phyloP scores from a whole-genome alignment of 2,113 vertebrate genomes.

The Tretioscincus oriximinensis region DNA sequence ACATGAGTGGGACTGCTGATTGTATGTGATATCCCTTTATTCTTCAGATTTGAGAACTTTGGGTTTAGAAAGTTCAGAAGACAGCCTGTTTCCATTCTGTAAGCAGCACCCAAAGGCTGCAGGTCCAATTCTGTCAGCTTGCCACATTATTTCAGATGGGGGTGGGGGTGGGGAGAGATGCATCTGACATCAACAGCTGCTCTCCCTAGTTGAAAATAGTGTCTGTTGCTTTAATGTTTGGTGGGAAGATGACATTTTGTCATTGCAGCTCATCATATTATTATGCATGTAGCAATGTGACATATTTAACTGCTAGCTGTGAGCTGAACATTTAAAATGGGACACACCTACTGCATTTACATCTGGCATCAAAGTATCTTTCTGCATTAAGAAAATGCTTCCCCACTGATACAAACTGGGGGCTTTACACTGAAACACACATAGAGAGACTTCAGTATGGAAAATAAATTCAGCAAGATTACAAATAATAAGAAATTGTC shows the following conservation, averaged over 20 bases:
- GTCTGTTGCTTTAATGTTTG: constrained; percentile 61
- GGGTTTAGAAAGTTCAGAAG: not conserved
- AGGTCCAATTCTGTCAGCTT: constrained; percentile 9
- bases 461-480: constrained; percentile 27
- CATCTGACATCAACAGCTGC: constrained; percentile 10
- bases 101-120: not conserved
- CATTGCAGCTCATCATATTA: constrained; percentile 58
- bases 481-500: constrained; percentile 15
- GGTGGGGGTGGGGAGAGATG: not conserved
- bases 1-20: not conserved
- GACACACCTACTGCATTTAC: constrained; percentile 38
- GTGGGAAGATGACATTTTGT: constrained; percentile 55
- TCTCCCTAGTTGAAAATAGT: constrained; percentile 46
- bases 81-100: not conserved
- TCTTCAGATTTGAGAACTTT: not conserved
- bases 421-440: not conserved
- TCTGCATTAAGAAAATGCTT: constrained; percentile 41
- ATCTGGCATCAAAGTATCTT: constrained; percentile 37
- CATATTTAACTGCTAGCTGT: constrained; percentile 62
- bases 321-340: constrained; percentile 56
- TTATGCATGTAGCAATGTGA: constrained; percentile 63
- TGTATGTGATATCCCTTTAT: not conserved
- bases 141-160: constrained; percentile 10
- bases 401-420: not conserved
- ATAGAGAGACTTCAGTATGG: not conserved